These are phyloP conservation scores for Rutpela maculata DNA, from an alignment of 2,888 invertebrate species.

Conservation along the genomic window DNA sequence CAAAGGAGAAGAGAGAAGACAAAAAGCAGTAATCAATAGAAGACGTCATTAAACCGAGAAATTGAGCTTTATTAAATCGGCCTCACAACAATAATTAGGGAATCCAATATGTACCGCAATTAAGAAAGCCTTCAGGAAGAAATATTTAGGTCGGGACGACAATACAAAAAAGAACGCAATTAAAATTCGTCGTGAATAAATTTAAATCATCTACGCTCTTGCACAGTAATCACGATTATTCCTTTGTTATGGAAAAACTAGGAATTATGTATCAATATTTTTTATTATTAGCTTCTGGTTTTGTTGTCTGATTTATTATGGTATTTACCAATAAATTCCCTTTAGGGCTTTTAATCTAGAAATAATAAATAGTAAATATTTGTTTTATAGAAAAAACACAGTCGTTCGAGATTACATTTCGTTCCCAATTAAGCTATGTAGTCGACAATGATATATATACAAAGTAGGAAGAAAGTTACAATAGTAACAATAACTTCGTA, in stretches of 20 bases:
- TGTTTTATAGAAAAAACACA: neutral
- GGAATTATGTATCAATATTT: constrained; percentile 4
- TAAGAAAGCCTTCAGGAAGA: constrained; percentile 50
- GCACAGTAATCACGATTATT: constrained; percentile 20
- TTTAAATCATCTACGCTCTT: constrained; percentile 23
- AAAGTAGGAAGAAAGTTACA: too few relatives aligned
- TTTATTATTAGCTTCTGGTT: constrained; percentile 2
- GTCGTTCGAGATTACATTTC: neutral
- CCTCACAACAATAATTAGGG: constrained; percentile 61
- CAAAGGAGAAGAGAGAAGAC: constrained; percentile 56
- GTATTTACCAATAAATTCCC: neutral
- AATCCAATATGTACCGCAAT: constrained; percentile 63
- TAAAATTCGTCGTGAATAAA: constrained; percentile 46
- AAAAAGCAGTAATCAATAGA: constrained; percentile 60
- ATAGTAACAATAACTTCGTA: too few relatives aligned
- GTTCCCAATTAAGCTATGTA: too few relatives aligned
- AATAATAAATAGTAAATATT: constrained; percentile 7
- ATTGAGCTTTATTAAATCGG: constrained; percentile 60
- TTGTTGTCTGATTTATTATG: neutral
- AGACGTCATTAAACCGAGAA: constrained; percentile 59
- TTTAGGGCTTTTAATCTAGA: neutral
- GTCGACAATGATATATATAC: too few relatives aligned
- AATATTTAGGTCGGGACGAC: constrained; percentile 56
- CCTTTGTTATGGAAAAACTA: constrained; percentile 18
- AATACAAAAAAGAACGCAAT: constrained; percentile 42